A percentile compares a stretch with the other conserved stretches of the same genome.
These are phyloP conservation scores for Pongo pygmaeus DNA, from an alignment of 2,113 vertebrate genomes.

Conservation along the genomic window DNA sequence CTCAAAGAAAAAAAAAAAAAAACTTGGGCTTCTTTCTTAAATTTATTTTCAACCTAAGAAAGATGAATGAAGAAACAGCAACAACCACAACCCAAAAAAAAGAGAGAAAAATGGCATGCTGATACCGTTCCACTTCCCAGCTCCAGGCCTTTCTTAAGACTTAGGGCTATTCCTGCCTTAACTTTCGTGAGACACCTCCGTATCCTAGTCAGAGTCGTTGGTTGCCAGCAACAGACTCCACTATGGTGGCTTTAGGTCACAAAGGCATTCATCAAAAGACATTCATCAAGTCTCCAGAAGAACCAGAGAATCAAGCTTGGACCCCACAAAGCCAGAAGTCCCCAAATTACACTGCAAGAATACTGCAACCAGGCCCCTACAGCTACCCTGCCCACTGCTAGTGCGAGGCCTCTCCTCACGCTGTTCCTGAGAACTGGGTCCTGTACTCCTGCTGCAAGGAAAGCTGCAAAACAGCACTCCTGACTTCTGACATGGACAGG, in stretches of 20 bases:
- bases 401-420: neutral
- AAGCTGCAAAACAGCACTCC: neutral
- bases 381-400: neutral
- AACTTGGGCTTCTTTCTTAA: too few species aligned
- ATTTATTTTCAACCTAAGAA: too few species aligned
- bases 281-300: neutral
- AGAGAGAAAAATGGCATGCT: rapidly evolving
- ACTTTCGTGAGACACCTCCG: neutral
- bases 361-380: too few species aligned
- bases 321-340: neutral
- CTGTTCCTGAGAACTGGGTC: neutral
- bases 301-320: neutral
- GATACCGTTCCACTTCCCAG: neutral
- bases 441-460: too few species aligned
- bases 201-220: neutral
- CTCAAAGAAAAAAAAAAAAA: too few species aligned
- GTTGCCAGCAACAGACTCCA: neutral
- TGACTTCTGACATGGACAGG: neutral
- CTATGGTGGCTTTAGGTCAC: neutral
- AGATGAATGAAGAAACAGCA: too few species aligned
- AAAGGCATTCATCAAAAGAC: neutral
- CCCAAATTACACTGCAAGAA: neutral
- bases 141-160: neutral
- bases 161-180: too few species aligned
- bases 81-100: too few species aligned